Evolutionary conservation across 2,113 vertebrate genomes (phyloP).

Genomic region (Apaloderma vittatum): DNA sequence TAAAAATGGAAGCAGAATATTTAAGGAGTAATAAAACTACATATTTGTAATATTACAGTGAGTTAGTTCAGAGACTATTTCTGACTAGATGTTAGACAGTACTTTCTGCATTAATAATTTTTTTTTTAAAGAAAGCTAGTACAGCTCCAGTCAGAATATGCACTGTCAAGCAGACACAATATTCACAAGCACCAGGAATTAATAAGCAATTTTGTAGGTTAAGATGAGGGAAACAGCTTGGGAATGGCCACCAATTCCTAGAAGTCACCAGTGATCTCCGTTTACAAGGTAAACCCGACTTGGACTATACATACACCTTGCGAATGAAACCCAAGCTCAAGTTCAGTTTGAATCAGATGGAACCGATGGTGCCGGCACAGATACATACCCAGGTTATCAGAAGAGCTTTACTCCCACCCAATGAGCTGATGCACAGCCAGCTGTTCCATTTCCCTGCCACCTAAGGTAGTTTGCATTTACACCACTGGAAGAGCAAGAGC

Average conservation of each 20-base stretch:
- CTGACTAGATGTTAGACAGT: not conserved
- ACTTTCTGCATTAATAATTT: not conserved
- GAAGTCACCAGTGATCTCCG: not conserved
- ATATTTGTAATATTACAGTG: not conserved
- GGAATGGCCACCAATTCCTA: not conserved
- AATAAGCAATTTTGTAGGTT: constrained; percentile 14
- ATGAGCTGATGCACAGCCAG: accelerated
- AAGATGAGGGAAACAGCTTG: not conserved
- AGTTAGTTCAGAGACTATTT: not conserved
- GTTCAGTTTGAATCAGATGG: not conserved
- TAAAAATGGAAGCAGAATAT: not conserved
- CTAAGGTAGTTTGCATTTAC: not conserved
- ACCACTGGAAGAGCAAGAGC: not conserved
- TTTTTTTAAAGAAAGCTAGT: not conserved
- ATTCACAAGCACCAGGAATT: not conserved
- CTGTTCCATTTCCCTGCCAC: not conserved
- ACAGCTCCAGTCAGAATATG: not conserved
- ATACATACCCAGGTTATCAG: not conserved
- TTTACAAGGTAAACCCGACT: not conserved
- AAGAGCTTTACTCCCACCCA: not conserved
- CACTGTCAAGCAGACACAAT: not conserved
- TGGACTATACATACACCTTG: not conserved
- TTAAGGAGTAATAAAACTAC: not conserved
- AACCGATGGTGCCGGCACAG: not conserved
- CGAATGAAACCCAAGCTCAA: not conserved